A percentile compares a stretch with the other conserved stretches of the same genome.
Evolutionary conservation across 2,888 invertebrate genomes (phyloP).

Genomic region (Arctia plantaginis): DNA sequence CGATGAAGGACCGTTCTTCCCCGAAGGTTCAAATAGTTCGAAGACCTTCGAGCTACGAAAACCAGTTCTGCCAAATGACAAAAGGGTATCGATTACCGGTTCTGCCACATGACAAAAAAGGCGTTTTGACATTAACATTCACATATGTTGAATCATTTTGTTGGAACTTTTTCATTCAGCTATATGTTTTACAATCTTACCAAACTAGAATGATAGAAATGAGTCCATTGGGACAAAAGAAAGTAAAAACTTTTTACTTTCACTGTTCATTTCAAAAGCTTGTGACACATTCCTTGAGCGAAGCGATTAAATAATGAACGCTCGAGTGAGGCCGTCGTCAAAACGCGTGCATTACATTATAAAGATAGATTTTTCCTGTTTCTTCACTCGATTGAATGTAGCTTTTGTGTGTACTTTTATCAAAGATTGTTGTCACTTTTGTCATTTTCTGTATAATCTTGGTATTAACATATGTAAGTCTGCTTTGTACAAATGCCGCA

Average conservation of each 20-base stretch:
- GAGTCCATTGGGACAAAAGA: neutral
- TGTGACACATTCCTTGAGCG: constrained; percentile 32
- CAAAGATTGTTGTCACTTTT: too few species aligned
- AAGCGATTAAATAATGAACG: constrained; percentile 37
- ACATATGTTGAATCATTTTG: neutral
- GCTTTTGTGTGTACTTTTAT: too few species aligned
- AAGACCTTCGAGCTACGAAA: neutral
- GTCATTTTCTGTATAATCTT: too few species aligned
- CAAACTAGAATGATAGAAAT: neutral
- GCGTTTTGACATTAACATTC: neutral
- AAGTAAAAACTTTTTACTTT: constrained; percentile 44
- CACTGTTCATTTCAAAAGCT: constrained; percentile 34
- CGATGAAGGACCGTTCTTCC: neutral
- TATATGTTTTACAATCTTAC: neutral
- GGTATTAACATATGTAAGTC: too few species aligned
- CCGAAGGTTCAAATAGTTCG: neutral
- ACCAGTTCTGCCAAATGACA: neutral
- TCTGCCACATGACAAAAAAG: neutral
- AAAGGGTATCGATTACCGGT: neutral
- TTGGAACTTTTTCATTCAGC: neutral
- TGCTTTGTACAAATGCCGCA: too few species aligned
- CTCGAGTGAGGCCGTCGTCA: neutral
- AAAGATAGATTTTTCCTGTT: too few species aligned
- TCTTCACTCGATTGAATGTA: too few species aligned
- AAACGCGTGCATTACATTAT: neutral